A percentile compares a stretch with the other conserved stretches of the same genome.
Conservation (phyloP, 1,140 invertebrate species). For the Nomia melanderi region DNA sequence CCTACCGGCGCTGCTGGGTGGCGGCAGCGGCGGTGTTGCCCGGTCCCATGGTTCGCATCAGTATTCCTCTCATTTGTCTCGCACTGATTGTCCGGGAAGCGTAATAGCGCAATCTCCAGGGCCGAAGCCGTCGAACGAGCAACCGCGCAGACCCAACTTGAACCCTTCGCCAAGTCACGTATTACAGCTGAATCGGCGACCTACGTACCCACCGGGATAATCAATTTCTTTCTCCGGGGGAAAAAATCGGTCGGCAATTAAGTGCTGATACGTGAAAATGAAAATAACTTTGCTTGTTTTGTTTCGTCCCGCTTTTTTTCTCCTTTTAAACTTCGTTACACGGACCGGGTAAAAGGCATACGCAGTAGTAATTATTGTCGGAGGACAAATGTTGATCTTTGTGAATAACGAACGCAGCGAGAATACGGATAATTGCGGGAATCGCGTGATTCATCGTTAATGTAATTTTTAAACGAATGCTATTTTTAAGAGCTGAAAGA, state of each 20-base stretch:
- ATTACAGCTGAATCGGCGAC: constrained; percentile 53
- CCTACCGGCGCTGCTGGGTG: neutral
- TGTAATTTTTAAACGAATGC: too few species aligned
- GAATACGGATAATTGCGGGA: too few species aligned
- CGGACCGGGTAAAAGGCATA: too few species aligned
- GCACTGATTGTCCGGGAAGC: constrained; percentile 69
- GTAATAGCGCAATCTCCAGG: constrained; percentile 70
- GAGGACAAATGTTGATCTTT: too few species aligned
- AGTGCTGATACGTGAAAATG: constrained; percentile 24
- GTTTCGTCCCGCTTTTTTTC: too few species aligned
- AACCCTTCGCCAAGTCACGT: constrained; percentile 67
- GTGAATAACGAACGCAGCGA: too few species aligned
- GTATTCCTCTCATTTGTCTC: constrained; percentile 73
- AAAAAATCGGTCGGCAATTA: constrained; percentile 54
- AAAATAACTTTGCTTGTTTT: too few species aligned
- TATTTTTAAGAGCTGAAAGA: too few species aligned
- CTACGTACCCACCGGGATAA: constrained; percentile 56
- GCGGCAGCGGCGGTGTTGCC: neutral
- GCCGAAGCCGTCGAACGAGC: constrained; percentile 39
- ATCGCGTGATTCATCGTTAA: too few species aligned
- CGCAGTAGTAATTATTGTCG: too few species aligned
- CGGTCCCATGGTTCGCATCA: constrained; percentile 54
- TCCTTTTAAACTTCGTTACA: too few species aligned
- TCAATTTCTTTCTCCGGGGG: constrained; percentile 58
- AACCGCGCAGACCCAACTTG: constrained; percentile 22